Evolutionary conservation across 2,113 vertebrate genomes (phyloP), one percentile per base, ranked within the genome.

Genomic region (Tragulus kanchil): DNA sequence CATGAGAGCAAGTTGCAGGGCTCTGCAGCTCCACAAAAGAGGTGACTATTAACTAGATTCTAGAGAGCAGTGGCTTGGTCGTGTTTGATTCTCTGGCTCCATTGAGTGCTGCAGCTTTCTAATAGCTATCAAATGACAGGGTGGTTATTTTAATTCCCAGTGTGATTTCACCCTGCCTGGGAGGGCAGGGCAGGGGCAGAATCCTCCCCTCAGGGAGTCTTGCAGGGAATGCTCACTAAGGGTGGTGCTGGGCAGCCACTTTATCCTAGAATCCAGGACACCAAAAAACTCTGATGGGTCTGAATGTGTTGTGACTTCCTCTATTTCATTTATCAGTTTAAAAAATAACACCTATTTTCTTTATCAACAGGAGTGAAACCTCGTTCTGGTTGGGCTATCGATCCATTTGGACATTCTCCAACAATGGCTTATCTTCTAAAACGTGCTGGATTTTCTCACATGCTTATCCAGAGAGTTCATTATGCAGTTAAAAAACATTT

Each of bases 401-500:
- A 99, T 98, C 99, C 99, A 0, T 99, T 99, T 97, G 99, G 99
- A 78, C 98, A 99, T 98, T 99, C 99, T 96, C 99, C 99, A 90
- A 99, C 99, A 8, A 99, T 99, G 99, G 98, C 99, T 31, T 99
- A 99, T 96, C 98, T 99, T 96, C 97, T 99, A 89, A 99, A 99
- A 96, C 99, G 98, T 16, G 93, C 99, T 64, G 99, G 99, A 92
- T 98, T 99, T 97, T 98, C 98, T 56, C 98, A 98, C 97, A 99
- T 99, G 99, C 98, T 99, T 71, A 99, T 99, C 98, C 99, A 99
- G 95, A 99, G 99, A 81, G 82, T 99, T 82, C 99, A 99, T 98
- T 99, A 99, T 96, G 98, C 99, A 5, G 0, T 99, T 94, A 99
- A 99, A 98, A 99, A 99, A 78, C 96, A 99, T 94, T 99, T 99